These are phyloP conservation scores for Rhombomys opimus DNA, from an alignment of 2,113 vertebrate genomes.

Conservation along the genomic window DNA sequence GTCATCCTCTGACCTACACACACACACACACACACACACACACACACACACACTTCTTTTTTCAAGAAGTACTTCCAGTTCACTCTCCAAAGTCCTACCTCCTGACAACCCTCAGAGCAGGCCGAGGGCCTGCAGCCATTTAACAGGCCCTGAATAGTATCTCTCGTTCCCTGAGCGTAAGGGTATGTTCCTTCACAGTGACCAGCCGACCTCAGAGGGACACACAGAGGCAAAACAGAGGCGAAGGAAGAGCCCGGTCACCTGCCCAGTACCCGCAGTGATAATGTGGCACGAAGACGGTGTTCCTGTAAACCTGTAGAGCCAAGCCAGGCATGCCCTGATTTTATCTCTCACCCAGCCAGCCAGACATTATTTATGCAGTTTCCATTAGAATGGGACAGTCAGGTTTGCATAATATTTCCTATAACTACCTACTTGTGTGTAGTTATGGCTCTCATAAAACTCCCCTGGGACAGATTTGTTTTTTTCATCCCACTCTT, in stretches of 20 bases:
- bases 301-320: not conserved
- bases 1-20: not conserved
- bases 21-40: not conserved
- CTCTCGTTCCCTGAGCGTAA: not conserved
- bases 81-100: not conserved
- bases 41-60: not conserved
- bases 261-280: rapidly evolving
- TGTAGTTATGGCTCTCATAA: conserved; percentile 48
- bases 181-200: not conserved
- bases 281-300: not conserved
- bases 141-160: not conserved
- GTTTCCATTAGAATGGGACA: conserved; percentile 52
- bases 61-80: not conserved
- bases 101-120: not conserved
- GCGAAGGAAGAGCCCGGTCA: not conserved
- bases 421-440: conserved; percentile 59
- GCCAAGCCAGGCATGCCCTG: not conserved
- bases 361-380: conserved; percentile 54
- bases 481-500: conserved; percentile 39
- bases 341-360: conserved; percentile 59
- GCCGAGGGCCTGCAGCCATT: not conserved
- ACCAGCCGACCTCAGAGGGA: not conserved
- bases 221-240: not conserved
- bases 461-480: conserved; percentile 51
- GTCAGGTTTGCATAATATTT: conserved; percentile 65